A percentile compares a stretch with the other conserved stretches of the same genome.
phyloP scores from a whole-genome alignment of 2,113 vertebrate species.

The Collichthys lucidus region DNA sequence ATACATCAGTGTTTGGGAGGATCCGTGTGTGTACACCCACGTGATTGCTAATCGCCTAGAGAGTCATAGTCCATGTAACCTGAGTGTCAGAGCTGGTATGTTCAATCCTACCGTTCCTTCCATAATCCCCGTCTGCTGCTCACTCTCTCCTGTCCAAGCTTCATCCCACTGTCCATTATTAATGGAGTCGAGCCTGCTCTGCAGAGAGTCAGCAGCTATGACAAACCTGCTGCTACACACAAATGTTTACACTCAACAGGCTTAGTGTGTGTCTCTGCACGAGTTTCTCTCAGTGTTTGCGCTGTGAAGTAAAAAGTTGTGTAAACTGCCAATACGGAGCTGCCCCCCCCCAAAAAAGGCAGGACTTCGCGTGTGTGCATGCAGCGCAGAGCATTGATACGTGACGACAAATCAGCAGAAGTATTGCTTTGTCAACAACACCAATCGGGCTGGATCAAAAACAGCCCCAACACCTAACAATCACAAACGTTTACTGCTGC shows the following conservation, averaged over 20 bases:
- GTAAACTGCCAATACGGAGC: slow-evolving; percentile 22
- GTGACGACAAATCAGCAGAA: slow-evolving; percentile 45
- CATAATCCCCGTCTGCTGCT: slow-evolving; percentile 21
- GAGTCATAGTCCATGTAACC: slow-evolving; percentile 24
- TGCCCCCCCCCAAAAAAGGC: background rate
- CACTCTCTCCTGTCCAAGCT: slow-evolving; percentile 16
- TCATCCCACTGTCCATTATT: slow-evolving; percentile 39
- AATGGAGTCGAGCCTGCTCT: slow-evolving; percentile 12
- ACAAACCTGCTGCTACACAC: slow-evolving; percentile 40
- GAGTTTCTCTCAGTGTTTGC: slow-evolving; percentile 23
- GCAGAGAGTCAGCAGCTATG: slow-evolving; percentile 31
- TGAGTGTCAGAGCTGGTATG: slow-evolving; percentile 19
- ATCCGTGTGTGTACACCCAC: background rate
- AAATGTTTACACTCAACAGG: slow-evolving; percentile 58
- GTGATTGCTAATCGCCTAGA: background rate
- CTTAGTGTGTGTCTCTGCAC: slow-evolving; percentile 26
- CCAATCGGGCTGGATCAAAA: slow-evolving; percentile 34
- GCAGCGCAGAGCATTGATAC: slow-evolving; percentile 17
- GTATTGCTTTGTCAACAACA: slow-evolving; percentile 54
- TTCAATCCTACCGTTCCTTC: slow-evolving; percentile 5
- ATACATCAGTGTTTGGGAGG: background rate
- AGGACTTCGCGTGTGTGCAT: slow-evolving; percentile 5
- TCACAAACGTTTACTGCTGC: background rate
- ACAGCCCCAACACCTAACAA: background rate
- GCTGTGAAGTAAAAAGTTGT: background rate